A percentile compares a stretch with the other conserved stretches of the same genome.
phyloP scores from a whole-genome alignment of 2,888 invertebrate genomes.

The Drosophila barbarae region DNA sequence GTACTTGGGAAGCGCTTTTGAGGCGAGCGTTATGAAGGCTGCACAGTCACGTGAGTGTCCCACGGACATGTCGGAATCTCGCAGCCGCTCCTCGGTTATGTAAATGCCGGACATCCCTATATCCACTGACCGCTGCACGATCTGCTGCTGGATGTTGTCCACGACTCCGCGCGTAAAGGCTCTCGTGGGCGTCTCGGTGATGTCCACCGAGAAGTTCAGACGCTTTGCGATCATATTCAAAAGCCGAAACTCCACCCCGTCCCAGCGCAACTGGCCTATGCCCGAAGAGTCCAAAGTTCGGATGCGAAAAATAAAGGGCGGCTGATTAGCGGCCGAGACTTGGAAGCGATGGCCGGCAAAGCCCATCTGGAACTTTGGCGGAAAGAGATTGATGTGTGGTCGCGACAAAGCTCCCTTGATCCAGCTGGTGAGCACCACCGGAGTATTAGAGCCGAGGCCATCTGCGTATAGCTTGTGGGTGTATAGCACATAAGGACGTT shows the following conservation, averaged over 20 bases:
- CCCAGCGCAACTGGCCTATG: constrained; percentile 80
- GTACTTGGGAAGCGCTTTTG: constrained; percentile 89
- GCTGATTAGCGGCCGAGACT: constrained; percentile 85
- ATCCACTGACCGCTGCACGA: constrained; percentile 82
- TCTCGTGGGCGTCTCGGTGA: constrained; percentile 82
- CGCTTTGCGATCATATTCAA: constrained; percentile 83
- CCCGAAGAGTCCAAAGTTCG: constrained; percentile 70
- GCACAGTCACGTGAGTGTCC: constrained; percentile 88
- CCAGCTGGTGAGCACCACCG: constrained; percentile 87
- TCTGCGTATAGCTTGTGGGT: constrained; percentile 87
- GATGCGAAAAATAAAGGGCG: constrained; percentile 85
- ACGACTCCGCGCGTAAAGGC: constrained; percentile 80
- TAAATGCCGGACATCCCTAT: constrained; percentile 88
- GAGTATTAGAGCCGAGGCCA: constrained; percentile 86
- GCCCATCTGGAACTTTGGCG: constrained; percentile 84
- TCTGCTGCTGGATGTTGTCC: constrained; percentile 83
- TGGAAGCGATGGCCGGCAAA: constrained; percentile 88
- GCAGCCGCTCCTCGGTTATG: constrained; percentile 81
- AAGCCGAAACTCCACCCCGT: constrained; percentile 87
- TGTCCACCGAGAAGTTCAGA: constrained; percentile 87
- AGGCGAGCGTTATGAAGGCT: constrained; percentile 87
- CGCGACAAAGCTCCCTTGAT: constrained; percentile 83
- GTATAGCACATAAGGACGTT: constrained; percentile 86
- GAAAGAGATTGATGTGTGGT: constrained; percentile 84
- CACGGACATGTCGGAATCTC: constrained; percentile 83